Evolutionary conservation across 2,113 vertebrate species (phyloP), one percentile per base, ranked within the genome.

Genomic region (Apodemus sylvaticus): DNA sequence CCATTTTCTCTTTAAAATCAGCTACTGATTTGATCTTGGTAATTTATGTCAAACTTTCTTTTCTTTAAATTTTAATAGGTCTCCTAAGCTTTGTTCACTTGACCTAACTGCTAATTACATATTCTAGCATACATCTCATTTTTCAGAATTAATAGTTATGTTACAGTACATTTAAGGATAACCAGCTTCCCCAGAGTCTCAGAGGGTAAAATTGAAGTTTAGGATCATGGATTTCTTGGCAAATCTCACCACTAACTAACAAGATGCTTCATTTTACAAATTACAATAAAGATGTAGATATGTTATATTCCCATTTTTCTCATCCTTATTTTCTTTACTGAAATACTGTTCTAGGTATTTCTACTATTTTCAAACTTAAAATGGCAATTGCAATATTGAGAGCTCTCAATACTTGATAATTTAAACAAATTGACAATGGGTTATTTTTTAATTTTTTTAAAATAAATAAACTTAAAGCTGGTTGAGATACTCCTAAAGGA

Each of bases 71-170:
- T 78, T 87, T 94, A 85, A 64, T 36, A 90, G 55, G 9, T 94
- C 6, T 79, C 31, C 73, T 51, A 90, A 62, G 20, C n/a, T 51
- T 17, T 79, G 60, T 34, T 55, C 42, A 93, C 39, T 79, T 92
- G 48, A 93, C 42, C 60, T 9, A 83, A 29, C 20, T 73, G 13
- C 31, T 94, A 83, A 91, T 91, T 83, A 55, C 66, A 29, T 1
- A 34, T 68, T 51, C 2, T 45, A 17, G 13, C 81, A 39, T 19
- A 42, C 29, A 73, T 7, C 53, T 66, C 42, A 51, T 74, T 85
- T 16, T 94, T 77, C 39, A 85, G 68, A 93, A 83, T 94, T 68
- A 90, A 29, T 91, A 86, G 74, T 93, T 89, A 29, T 55, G 36
- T 60, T 92, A 82, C 93, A n/a, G 12, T 48, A 20, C 12, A 73